Conservation (phyloP, 2,888 invertebrate species). For the Dasysyrphus albostriatus region DNA sequence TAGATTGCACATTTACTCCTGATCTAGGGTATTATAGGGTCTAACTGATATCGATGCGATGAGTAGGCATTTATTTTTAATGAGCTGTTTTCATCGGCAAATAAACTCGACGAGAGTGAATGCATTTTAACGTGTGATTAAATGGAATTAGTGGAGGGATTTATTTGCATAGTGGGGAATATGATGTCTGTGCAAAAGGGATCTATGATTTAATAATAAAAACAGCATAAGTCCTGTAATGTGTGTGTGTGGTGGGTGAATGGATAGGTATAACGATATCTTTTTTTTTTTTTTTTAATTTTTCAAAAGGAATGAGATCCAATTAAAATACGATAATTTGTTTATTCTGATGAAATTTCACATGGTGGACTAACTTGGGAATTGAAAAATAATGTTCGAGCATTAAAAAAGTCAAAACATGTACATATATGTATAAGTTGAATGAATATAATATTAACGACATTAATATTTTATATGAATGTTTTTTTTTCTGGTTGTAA, state of each 20-base stretch:
- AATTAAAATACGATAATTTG: constrained; percentile 31
- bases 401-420: neutral
- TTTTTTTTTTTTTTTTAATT: neutral
- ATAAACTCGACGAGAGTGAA: neutral
- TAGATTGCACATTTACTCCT: constrained; percentile 18
- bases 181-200: constrained; percentile 26
- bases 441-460: no score
- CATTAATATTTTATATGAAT: no score
- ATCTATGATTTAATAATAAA: constrained; percentile 31
- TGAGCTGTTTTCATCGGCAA: constrained; percentile 32
- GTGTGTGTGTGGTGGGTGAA: neutral
- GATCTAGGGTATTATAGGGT: constrained; percentile 15
- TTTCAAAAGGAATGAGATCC: neutral
- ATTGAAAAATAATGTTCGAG: neutral
- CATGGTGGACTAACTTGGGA: neutral
- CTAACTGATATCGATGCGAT: constrained; percentile 16
- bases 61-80: constrained; percentile 37
- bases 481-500: no score
- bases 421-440: no score
- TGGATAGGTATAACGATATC: neutral
- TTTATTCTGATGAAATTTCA: constrained; percentile 9
- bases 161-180: constrained; percentile 20
- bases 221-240: neutral
- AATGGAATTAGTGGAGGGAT: constrained; percentile 29
- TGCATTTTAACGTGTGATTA: constrained; percentile 38